These are phyloP conservation scores for Electrona antarctica DNA, from an alignment of 2,113 vertebrate genomes.

Conservation along the genomic window DNA sequence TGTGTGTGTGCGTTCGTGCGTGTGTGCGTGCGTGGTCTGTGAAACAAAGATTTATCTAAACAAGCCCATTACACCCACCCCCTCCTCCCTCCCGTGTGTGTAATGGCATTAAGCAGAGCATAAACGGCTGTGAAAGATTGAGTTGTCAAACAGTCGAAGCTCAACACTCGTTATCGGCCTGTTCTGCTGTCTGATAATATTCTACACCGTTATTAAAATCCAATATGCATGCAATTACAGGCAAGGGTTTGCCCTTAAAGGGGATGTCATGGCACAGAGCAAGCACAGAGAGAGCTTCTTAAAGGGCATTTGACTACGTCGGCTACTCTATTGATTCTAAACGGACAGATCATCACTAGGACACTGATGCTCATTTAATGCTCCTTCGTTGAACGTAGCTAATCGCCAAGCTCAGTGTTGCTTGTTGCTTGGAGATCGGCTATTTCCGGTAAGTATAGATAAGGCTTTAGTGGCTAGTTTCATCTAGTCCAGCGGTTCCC, in stretches of 20 bases:
- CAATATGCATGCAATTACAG: conserved; percentile 74
- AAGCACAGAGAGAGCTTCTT: conserved; percentile 46
- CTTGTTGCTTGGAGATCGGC: too few relatives aligned
- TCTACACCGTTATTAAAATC: conserved; percentile 78
- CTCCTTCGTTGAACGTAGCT: too few relatives aligned
- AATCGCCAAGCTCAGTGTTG: too few relatives aligned
- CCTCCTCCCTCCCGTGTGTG: neutral
- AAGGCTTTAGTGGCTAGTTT: too few relatives aligned
- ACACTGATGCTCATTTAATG: too few relatives aligned
- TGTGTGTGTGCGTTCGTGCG: neutral
- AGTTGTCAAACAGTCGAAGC: conserved; percentile 80
- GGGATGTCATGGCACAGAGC: conserved; percentile 24
- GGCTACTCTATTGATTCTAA: too few relatives aligned
- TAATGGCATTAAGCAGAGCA: conserved; percentile 54
- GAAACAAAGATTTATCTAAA: conserved; percentile 41
- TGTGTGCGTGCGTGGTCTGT: neutral
- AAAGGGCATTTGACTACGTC: conserved; percentile 31
- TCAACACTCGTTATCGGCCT: conserved; percentile 69
- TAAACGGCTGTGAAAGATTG: conserved; percentile 74
- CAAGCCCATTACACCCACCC: conserved; percentile 28
- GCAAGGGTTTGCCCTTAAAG: conserved; percentile 55
- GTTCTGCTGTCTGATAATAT: conserved; percentile 77
- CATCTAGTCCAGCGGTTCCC: too few relatives aligned
- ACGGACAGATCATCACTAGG: too few relatives aligned
- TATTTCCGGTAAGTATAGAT: too few relatives aligned